phyloP scores from a whole-genome alignment of 2,113 vertebrate species.

The Callospermophilus lateralis region DNA sequence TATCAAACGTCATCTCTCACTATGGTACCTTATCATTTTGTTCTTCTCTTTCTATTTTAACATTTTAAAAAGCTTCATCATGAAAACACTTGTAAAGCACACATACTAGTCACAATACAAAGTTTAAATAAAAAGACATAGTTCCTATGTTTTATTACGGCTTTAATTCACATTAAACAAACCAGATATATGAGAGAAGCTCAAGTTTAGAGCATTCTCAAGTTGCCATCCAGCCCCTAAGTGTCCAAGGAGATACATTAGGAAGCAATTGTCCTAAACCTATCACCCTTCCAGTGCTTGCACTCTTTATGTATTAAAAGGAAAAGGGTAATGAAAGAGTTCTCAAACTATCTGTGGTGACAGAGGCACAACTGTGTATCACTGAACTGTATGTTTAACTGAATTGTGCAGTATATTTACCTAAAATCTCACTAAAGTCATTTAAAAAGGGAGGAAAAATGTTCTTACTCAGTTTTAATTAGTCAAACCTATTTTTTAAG shows the following conservation, averaged over 20 bases:
- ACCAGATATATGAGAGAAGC: slow-evolving; percentile 6
- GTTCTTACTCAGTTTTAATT: slow-evolving; percentile 57
- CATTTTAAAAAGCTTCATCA: slow-evolving; percentile 57
- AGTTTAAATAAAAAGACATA: slow-evolving; percentile 46
- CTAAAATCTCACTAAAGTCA: slow-evolving; percentile 50
- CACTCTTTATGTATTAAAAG: slow-evolving; percentile 12
- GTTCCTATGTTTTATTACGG: slow-evolving; percentile 17
- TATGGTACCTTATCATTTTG: slow-evolving; percentile 57
- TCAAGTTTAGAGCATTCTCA: slow-evolving; percentile 42
- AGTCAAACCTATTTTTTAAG: slow-evolving; percentile 58
- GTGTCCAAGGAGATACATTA: neutral
- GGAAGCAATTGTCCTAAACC: slow-evolving; percentile 45
- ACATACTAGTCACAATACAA: slow-evolving; percentile 45
- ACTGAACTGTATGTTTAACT: slow-evolving; percentile 17
- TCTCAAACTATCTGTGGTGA: slow-evolving; percentile 56
- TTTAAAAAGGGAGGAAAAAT: slow-evolving; percentile 17
- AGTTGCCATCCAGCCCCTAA: slow-evolving; percentile 18
- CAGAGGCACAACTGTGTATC: slow-evolving; percentile 19
- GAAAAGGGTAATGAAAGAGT: slow-evolving; percentile 60
- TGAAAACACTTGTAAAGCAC: slow-evolving; percentile 59
- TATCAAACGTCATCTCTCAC: slow-evolving; percentile 66
- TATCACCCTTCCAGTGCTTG: neutral
- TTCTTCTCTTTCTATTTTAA: slow-evolving; percentile 61
- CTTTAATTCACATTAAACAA: slow-evolving; percentile 59
- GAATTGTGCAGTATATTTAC: slow-evolving; percentile 2